phyloP scores from a whole-genome alignment of 64 coral and sea anemone species.

The Stichodactyla helianthus region DNA sequence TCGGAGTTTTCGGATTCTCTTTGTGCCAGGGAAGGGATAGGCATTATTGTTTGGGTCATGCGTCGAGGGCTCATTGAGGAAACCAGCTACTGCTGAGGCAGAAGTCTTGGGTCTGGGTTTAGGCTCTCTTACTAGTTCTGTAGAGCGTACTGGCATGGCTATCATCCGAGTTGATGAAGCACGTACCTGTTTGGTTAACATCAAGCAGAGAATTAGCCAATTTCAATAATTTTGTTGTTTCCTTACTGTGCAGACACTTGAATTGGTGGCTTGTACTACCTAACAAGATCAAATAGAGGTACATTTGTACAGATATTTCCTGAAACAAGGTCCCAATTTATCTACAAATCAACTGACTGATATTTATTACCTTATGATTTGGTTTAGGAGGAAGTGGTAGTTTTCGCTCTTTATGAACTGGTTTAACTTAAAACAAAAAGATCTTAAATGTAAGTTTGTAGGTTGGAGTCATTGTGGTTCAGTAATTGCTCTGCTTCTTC shows the following conservation, averaged over 20 bases:
- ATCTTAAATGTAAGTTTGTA: neutral
- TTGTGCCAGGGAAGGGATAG: conserved; percentile 76
- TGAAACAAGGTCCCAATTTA: too few relatives aligned
- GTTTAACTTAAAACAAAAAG: neutral
- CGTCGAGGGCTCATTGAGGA: conserved; percentile 29
- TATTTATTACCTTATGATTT: neutral
- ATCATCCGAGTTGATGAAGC: conserved; percentile 27
- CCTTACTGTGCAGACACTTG: too few relatives aligned
- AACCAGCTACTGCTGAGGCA: conserved; percentile 32
- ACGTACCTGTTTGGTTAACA: neutral
- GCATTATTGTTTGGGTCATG: neutral
- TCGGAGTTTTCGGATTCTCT: conserved; percentile 53
- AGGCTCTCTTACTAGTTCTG: conserved; percentile 31
- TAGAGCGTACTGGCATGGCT: conserved; percentile 65
- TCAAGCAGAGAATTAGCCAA: neutral
- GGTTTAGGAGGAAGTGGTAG: neutral
- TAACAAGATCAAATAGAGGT: neutral
- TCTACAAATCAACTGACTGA: too few relatives aligned
- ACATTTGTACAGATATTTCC: too few relatives aligned
- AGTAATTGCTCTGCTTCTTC: too few relatives aligned
- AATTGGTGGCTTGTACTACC: too few relatives aligned
- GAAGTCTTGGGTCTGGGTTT: conserved; percentile 25
- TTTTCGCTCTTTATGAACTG: neutral
- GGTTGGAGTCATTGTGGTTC: too few relatives aligned
- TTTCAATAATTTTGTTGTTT: neutral